Evolutionary conservation across 1,140 invertebrate species (phyloP), one percentile per base, ranked within the genome.

Genomic region (Globodera ellingtonae): DNA sequence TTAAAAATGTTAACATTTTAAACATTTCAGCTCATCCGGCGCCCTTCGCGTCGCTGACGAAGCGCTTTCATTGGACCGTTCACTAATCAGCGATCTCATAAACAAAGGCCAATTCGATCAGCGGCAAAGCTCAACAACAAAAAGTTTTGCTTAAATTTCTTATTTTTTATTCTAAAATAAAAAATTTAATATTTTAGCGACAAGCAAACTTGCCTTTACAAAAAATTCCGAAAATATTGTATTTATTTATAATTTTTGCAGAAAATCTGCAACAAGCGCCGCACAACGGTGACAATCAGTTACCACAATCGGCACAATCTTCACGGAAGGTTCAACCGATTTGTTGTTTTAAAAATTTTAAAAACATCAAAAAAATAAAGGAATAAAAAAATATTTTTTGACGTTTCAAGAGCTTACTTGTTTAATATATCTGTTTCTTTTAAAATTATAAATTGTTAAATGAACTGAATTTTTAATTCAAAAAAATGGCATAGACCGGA

Each of bases 1-100:
- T 35, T 35, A 35, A 35, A 35, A 35, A 35, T 35, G 35, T 35
- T 35, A 35, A 35, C 35, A 35, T 35, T 35, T 35, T 35, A n/a
- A 18, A 21, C 65, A 72, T 83, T 87, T 77, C 66, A 85, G 84
- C 62, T 80, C 84, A 15, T 46, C 10, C 46, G 85, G 82, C 66
- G 80, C 75, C 65, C 84, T 85, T 59, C 84, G 86, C 15, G 84
- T 85, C 56, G 84, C 82, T 59, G 84, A 85, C 70, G 69, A 86
- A 82, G 52, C 85, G 24, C 73, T 83, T 62, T 83, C 84, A n/a
- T 21, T 83, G n/a, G 81, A 83, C 75, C 47, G 46, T 52, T 48
- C 67, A n/a, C 83, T 84, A 18, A 73, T 85, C 21, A 48, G 80
- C 67, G 84, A 83, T 24, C 65, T 72, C 15, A 46, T 83, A 24